Conservation (phyloP, 2,113 vertebrate genomes). For the Rhineura floridana region DNA sequence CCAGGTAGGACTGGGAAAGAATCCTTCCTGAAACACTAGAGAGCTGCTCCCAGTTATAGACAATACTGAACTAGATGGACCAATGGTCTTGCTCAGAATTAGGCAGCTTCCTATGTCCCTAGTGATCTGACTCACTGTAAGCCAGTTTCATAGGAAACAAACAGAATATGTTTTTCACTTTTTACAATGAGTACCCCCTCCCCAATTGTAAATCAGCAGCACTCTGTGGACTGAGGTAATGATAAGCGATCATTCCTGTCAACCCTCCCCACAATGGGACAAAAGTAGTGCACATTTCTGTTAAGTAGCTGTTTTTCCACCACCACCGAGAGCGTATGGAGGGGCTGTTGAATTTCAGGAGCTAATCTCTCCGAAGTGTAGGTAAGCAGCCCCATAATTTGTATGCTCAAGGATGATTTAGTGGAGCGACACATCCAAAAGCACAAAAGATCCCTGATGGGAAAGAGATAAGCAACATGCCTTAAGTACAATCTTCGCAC, state of each 20-base stretch:
- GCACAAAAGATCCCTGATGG: slow-evolving; percentile 61
- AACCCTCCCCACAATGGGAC: background rate
- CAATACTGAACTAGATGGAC: background rate
- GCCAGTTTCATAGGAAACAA: background rate
- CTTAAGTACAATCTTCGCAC: slow-evolving; percentile 55
- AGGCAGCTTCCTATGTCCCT: too few relatives aligned
- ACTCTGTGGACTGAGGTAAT: background rate
- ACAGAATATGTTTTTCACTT: too few relatives aligned
- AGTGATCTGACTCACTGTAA: background rate
- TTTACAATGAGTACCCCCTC: background rate
- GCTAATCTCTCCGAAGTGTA: slow-evolving; percentile 61
- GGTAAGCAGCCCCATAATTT: slow-evolving; percentile 60
- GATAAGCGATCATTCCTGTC: background rate
- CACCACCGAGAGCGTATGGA: slow-evolving; percentile 22
- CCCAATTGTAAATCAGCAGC: background rate
- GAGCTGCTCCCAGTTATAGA: too few relatives aligned
- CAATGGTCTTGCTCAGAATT: background rate
- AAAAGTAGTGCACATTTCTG: background rate
- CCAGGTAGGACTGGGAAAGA: too few relatives aligned
- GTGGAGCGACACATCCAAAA: slow-evolving; percentile 61
- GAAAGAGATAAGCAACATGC: slow-evolving; percentile 64
- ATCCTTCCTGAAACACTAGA: too few relatives aligned
- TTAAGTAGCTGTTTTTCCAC: background rate
- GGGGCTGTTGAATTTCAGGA: slow-evolving; percentile 25
- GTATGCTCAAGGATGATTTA: slow-evolving; percentile 53